Base-by-base conservation (phyloP, 2,888 invertebrate genomes). In the Chalcosyrphus nemorum region DNA sequence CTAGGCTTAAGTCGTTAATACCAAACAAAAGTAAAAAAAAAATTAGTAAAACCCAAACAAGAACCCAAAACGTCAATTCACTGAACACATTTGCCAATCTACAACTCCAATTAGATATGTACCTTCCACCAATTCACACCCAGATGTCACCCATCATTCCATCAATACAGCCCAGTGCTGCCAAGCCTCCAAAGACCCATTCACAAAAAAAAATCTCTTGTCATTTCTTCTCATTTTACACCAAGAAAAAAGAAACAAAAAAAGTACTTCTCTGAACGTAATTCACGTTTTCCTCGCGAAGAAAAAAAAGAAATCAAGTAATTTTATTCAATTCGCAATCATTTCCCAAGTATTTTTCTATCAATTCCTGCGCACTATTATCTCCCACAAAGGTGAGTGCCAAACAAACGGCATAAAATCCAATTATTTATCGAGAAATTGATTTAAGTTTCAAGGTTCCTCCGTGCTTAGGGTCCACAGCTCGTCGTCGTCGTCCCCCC, bases 151-250 rank as follows among this genome's bases (percentile, higher is more conserved):
- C 21, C 9, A 0, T 1, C 0, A 9, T 5, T 0, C 0, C n/a
- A 6, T 24, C 43, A 15, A 35, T 27, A 2, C 3, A 0, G 1
- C 17, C 1, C 35, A 84, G 38, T 77, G 68, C 68, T 82, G 21
- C 84, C 84, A 84, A 41, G 3, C 1, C 9, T 0, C 2, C 1
- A 0, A 0, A 5, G 19, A 43, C 2, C n/a, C 38, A 66, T 29
- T 65, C 41, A 59, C n/a, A 61, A 45, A 72, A 61, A 45, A 72
- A 80, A 65, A 50, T 35, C 80, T 74, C 84, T 59, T 84, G 84
- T 84, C 84, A 84, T 68, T 82, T 80, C 68, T n/a, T 32, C 32
- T 76, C 65, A 84, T 78, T 84, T 80, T 80, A 56, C 78, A 78
- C 74, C 63, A 17, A n/a, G n/a, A n/a, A 68, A 78, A 75, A 24